Percentiles rank a stretch among this genome's conserved stretches.
phyloP scores from a whole-genome alignment of 2,797 vertebrate genomes.

The Peromyscus nudipes region DNA sequence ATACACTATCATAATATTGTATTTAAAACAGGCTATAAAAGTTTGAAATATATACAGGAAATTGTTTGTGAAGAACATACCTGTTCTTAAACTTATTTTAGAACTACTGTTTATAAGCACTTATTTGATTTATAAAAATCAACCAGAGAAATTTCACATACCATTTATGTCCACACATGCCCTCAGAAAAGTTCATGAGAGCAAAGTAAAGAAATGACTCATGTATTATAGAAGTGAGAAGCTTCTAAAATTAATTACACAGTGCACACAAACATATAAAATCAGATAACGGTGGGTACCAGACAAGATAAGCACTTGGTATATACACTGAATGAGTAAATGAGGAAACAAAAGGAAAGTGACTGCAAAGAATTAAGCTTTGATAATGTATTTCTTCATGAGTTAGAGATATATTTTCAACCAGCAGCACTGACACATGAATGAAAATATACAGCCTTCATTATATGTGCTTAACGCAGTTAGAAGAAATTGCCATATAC shows the following conservation, averaged over 20 bases:
- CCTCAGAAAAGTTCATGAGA: conserved; percentile 64
- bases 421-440: conserved; percentile 25
- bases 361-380: conserved; percentile 27
- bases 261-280: conserved; percentile 59
- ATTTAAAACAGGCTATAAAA: neutral
- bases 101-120: conserved; percentile 24
- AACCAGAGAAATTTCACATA: conserved; percentile 45
- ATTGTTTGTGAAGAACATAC: conserved; percentile 30
- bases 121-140: neutral
- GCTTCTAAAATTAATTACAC: conserved; percentile 36
- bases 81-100: conserved; percentile 58
- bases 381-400: conserved; percentile 56
- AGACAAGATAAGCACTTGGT: conserved; percentile 50
- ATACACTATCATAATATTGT: neutral
- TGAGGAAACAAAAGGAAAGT: conserved; percentile 68
- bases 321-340: conserved; percentile 29
- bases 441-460: conserved; percentile 40
- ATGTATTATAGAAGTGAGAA: conserved; percentile 70
- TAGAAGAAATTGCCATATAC: conserved; percentile 24
- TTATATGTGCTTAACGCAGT: neutral
- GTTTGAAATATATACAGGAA: conserved; percentile 33
- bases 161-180: conserved; percentile 15
- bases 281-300: neutral
- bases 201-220: conserved; percentile 56
- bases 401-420: conserved; percentile 20